Percentiles rank a stretch among this genome's conserved stretches.
These are phyloP conservation scores for Pelusios castaneus DNA, from an alignment of 2,113 vertebrate species.

Conservation along the genomic window DNA sequence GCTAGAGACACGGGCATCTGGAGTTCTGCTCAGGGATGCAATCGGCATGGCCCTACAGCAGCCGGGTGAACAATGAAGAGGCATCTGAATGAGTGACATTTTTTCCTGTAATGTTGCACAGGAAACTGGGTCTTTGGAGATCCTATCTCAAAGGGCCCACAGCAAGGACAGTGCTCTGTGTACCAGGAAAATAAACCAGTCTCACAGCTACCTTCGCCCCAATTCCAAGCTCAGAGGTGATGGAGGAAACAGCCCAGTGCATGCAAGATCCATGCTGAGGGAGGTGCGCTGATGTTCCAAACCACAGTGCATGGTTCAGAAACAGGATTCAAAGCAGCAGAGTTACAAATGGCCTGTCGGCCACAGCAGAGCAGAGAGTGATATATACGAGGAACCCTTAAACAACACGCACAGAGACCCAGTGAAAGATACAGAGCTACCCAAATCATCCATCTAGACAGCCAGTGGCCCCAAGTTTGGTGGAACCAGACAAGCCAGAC, in stretches of 20 bases:
- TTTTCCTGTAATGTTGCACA: background rate
- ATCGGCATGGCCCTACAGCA: background rate
- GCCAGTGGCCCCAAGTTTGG: background rate
- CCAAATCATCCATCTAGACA: too few species aligned
- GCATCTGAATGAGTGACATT: background rate
- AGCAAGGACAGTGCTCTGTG: background rate
- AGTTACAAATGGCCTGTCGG: too few species aligned
- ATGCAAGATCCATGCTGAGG: background rate
- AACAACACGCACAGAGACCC: too few species aligned
- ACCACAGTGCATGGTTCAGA: too few species aligned
- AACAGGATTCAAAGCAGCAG: too few species aligned
- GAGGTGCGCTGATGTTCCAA: too few species aligned
- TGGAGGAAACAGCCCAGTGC: background rate
- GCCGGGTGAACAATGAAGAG: background rate
- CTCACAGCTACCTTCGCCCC: background rate
- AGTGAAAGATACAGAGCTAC: too few species aligned
- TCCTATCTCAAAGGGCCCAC: background rate
- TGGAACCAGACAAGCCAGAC: background rate
- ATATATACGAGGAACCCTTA: too few species aligned
- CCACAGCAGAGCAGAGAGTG: too few species aligned
- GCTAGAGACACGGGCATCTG: background rate
- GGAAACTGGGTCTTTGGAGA: background rate
- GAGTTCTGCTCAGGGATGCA: background rate
- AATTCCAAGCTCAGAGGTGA: background rate
- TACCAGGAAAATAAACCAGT: background rate